phyloP scores from a whole-genome alignment of 2,888 invertebrate species.

The Xanthia icteritia region DNA sequence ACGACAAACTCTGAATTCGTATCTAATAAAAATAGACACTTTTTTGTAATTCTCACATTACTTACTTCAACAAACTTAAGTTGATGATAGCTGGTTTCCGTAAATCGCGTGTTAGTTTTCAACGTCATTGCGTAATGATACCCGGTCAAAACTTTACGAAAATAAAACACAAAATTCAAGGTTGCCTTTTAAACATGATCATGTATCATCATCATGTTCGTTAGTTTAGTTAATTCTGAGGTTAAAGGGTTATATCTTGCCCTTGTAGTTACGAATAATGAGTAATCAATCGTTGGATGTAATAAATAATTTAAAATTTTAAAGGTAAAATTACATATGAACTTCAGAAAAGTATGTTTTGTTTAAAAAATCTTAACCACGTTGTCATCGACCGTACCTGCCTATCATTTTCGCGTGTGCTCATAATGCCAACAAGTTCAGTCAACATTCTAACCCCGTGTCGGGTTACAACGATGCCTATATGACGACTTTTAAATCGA shows the following conservation, averaged over 20 bases:
- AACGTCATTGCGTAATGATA: slow-evolving; percentile 36
- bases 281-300: slow-evolving; percentile 14
- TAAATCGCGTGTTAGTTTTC: slow-evolving; percentile 43
- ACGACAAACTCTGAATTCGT: slow-evolving; percentile 11
- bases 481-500: slow-evolving; percentile 82
- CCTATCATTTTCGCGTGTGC: slow-evolving; percentile 81
- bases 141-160: slow-evolving; percentile 33
- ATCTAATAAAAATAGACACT: slow-evolving; percentile 21
- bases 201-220: slow-evolving; percentile 19
- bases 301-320: slow-evolving; percentile 17
- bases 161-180: slow-evolving; percentile 38
- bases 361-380: background rate
- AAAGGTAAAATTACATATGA: background rate
- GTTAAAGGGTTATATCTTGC: slow-evolving; percentile 28
- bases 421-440: slow-evolving; percentile 78
- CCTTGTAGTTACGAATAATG: slow-evolving; percentile 35
- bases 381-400: slow-evolving; percentile 70
- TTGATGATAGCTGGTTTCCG: slow-evolving; percentile 43
- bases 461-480: slow-evolving; percentile 78
- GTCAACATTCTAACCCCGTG: slow-evolving; percentile 78
- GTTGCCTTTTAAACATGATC: slow-evolving; percentile 28
- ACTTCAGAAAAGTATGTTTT: background rate
- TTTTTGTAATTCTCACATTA: slow-evolving; percentile 37
- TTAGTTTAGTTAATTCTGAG: slow-evolving; percentile 36
- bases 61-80: slow-evolving; percentile 25